phyloP scores from a whole-genome alignment of 2,797 vertebrate species.

The Staurois parvus region DNA sequence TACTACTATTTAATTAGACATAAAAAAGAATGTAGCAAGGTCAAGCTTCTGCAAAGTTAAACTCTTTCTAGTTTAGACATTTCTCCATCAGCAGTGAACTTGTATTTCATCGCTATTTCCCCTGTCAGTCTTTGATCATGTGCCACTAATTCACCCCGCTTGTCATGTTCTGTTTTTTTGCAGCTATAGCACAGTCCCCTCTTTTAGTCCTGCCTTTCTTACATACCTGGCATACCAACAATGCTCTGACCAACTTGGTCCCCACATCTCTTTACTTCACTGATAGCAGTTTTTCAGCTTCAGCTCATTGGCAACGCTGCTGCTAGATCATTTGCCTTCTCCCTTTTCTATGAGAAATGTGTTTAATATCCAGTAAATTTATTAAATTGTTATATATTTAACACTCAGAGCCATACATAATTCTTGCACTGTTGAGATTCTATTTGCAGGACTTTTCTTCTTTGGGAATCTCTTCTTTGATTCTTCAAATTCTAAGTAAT shows the following conservation, averaged over 20 bases:
- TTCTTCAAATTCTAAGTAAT: neutral
- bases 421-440: neutral
- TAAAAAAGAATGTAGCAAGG: too few relatives aligned
- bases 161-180: neutral
- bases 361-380: neutral
- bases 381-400: neutral
- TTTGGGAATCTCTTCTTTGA: neutral
- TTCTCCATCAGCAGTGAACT: too few relatives aligned
- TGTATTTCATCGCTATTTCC: neutral
- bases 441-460: constrained; percentile 17
- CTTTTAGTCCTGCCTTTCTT: too few relatives aligned
- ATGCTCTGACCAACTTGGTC: too few relatives aligned
- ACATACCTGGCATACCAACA: too few relatives aligned
- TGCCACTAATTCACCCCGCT: too few relatives aligned
- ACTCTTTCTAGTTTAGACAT: too few relatives aligned
- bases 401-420: neutral
- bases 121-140: neutral
- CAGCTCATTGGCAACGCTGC: neutral
- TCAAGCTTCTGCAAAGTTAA: too few relatives aligned
- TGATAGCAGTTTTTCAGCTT: neutral
- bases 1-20: too few relatives aligned
- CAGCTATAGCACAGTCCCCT: too few relatives aligned
- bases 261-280: neutral
- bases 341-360: neutral
- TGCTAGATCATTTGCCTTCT: neutral